phyloP scores from a whole-genome alignment of 2,888 invertebrate genomes.

The Epistrophe grossulariae region DNA sequence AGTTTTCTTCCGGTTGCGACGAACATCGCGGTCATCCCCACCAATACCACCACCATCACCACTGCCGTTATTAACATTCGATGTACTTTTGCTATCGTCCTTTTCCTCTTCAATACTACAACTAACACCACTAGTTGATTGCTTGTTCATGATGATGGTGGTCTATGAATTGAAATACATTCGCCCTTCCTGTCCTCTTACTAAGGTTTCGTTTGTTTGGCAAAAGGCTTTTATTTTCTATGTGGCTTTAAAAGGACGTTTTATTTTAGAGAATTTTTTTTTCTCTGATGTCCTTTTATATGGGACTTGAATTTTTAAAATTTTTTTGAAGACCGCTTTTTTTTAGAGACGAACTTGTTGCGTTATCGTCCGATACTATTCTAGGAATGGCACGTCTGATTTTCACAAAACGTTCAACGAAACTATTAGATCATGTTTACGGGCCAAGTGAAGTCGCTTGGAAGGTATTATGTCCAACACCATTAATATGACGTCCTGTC shows the following conservation, averaged over 20 bases:
- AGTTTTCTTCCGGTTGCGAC: slow-evolving; percentile 78
- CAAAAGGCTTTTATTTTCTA: background rate
- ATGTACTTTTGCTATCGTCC: slow-evolving; percentile 35
- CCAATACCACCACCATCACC: slow-evolving; percentile 22
- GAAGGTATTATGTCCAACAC: slow-evolving; percentile 61
- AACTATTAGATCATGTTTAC: slow-evolving; percentile 73
- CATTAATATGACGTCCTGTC: slow-evolving; percentile 72
- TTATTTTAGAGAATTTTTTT: slow-evolving; percentile 9
- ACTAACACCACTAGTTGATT: slow-evolving; percentile 66
- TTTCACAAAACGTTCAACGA: slow-evolving; percentile 64
- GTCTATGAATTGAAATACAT: slow-evolving; percentile 54
- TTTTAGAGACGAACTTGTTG: slow-evolving; percentile 54
- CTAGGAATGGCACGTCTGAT: slow-evolving; percentile 73
- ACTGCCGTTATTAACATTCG: slow-evolving; percentile 16
- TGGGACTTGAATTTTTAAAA: slow-evolving; percentile 7
- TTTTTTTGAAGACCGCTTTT: background rate
- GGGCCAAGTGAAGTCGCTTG: slow-evolving; percentile 58
- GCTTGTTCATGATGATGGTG: slow-evolving; percentile 62
- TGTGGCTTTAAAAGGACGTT: slow-evolving; percentile 34
- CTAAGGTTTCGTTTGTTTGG: slow-evolving; percentile 2
- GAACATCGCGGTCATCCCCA: slow-evolving; percentile 41
- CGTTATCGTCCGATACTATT: slow-evolving; percentile 44
- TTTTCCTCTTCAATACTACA: slow-evolving; percentile 17
- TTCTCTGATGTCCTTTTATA: slow-evolving; percentile 16
- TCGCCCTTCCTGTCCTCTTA: background rate